Evolutionary conservation across 1,140 invertebrate species (phyloP).

Genomic region (Bradysia coprophila): DNA sequence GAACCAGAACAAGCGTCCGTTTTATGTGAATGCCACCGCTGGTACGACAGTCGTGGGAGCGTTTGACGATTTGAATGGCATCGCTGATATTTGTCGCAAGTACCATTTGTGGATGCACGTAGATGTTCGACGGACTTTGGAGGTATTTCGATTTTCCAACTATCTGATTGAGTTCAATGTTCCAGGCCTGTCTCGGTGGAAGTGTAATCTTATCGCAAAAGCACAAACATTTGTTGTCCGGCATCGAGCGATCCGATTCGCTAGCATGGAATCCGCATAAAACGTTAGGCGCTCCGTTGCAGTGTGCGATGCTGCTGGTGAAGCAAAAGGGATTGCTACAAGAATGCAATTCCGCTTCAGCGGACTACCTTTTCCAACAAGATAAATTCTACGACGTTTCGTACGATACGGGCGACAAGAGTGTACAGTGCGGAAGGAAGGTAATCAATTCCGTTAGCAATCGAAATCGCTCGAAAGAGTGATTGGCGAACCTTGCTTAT

Average conservation of each 20-base stretch:
- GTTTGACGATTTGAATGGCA: slow-evolving; percentile 57
- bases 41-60: slow-evolving; percentile 66
- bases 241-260: slow-evolving; percentile 37
- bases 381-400: slow-evolving; percentile 84
- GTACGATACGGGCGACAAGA: slow-evolving; percentile 87
- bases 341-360: slow-evolving; percentile 55
- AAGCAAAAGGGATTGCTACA: slow-evolving; percentile 43
- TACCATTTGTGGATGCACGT: slow-evolving; percentile 69
- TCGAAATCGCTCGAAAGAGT: neutral
- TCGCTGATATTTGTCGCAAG: slow-evolving; percentile 45
- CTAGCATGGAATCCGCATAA: slow-evolving; percentile 91
- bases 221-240: slow-evolving; percentile 10
- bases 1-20: slow-evolving; percentile 29
- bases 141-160: slow-evolving; percentile 1
- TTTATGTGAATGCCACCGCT: slow-evolving; percentile 53
- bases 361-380: slow-evolving; percentile 77
- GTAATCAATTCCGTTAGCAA: slow-evolving; percentile 14
- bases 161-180: neutral
- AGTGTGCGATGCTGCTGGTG: slow-evolving; percentile 69
- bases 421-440: slow-evolving; percentile 83
- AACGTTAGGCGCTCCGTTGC: slow-evolving; percentile 70
- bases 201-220: slow-evolving; percentile 22
- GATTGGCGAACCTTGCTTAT: slow-evolving; percentile 7
- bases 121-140: slow-evolving; percentile 49
- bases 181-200: slow-evolving; percentile 67